A percentile compares a stretch with the other conserved stretches of the same genome.
phyloP scores from a whole-genome alignment of 2,113 vertebrate genomes.

The Irena cyanogastra region DNA sequence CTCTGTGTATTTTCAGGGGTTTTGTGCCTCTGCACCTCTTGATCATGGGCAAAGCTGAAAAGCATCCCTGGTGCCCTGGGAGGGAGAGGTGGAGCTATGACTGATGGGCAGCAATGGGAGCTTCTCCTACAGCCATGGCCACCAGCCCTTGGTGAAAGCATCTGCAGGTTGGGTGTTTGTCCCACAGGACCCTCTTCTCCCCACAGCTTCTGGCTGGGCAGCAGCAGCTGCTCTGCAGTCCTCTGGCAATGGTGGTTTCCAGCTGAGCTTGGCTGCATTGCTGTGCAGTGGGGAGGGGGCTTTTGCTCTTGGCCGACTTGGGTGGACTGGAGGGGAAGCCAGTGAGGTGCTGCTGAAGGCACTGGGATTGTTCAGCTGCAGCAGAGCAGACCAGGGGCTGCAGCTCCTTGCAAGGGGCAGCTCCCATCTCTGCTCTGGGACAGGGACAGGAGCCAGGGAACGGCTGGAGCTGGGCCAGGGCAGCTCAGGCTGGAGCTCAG shows the following conservation, averaged over 20 bases:
- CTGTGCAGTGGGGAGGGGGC: background rate
- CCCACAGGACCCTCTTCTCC: background rate
- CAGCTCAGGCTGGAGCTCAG: background rate
- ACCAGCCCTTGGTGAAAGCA: background rate
- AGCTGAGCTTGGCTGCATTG: background rate
- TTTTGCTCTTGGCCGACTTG: background rate
- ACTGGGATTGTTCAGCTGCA: background rate
- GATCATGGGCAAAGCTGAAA: background rate
- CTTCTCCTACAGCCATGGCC: background rate
- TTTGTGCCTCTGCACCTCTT: background rate
- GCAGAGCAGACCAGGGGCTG: background rate
- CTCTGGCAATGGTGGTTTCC: background rate
- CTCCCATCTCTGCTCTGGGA: fast-evolving
- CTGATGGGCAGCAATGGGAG: background rate
- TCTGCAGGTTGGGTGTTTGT: background rate
- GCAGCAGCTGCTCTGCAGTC: background rate
- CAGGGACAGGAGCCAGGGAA: background rate
- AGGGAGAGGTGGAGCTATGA: background rate
- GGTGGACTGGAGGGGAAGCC: background rate
- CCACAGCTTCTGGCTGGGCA: background rate
- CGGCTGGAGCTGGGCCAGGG: background rate
- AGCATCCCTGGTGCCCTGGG: too few relatives aligned
- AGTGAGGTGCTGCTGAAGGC: background rate
- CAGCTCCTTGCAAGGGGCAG: background rate
- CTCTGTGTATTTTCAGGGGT: background rate